Evolutionary conservation across 2,888 invertebrate genomes (phyloP), one percentile per base, ranked within the genome.

Genomic region (Nysson spinosus): DNA sequence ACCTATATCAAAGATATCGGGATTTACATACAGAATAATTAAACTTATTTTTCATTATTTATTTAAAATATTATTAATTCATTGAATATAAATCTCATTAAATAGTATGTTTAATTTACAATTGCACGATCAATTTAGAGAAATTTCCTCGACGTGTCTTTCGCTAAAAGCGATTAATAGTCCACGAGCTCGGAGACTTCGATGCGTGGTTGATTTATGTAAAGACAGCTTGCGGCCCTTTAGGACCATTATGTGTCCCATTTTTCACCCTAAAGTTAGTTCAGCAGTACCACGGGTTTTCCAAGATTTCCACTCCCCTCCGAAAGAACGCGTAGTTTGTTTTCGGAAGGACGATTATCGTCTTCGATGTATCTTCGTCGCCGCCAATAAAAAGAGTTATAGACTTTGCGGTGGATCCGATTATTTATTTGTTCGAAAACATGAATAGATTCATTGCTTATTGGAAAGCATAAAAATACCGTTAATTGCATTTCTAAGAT

Each of bases 251-350:
- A 69, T 17, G 54, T 61, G 61, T 65, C 64, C 47, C 61, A 57
- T 70, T 57, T 12, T 42, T 70, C 61, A 69, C 57, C 37, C 69
- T 70, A 69, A 70, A 65, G 57, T 70, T 69, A 70, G 70, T 69
- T 61, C 65, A 69, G 44, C 40, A 51, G 61, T 11, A 14, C 17
- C 42, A 43, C 28, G 32, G 20, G 12, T 43, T 19, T 2, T n/a
- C 7, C 40, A 17, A 28, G 32, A 49, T 49, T 44, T 37, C 14
- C 14, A 28, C 6, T n/a, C 14, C 19, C 24, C 5, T 12, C 16
- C 5, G 7, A 14, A 39, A 30, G 51, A 26, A 40, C 50, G 12
- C 7, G 6, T 22, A 20, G 47, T 65, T 68, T 68, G 56, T 60
- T 65, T 60, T 49, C n/a, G 39, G n/a, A 19, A 14, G 46, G 49